Evolutionary conservation across 2,113 vertebrate genomes (phyloP).

Genomic region (Phrynosoma platyrhinos): DNA sequence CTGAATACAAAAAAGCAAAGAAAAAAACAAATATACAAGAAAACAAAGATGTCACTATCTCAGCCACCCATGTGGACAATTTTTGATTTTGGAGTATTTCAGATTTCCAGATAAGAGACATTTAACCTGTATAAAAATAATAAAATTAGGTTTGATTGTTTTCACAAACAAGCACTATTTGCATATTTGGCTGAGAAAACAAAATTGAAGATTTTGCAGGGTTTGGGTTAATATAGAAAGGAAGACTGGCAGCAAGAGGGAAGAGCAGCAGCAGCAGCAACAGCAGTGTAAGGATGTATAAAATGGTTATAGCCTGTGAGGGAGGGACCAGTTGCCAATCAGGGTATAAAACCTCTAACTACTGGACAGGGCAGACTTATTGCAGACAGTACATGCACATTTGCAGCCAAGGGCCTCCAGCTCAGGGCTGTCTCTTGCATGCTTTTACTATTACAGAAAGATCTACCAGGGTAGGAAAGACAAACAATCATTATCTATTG

Average conservation of each 20-base stretch:
- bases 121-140: background rate
- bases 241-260: background rate
- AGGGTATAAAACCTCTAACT: background rate
- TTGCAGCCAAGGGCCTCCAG: background rate
- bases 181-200: background rate
- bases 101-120: too few relatives aligned
- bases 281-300: too few relatives aligned
- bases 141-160: background rate
- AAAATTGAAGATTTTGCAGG: background rate
- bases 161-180: background rate
- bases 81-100: too few relatives aligned
- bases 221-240: background rate
- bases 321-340: background rate
- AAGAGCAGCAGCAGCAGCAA: background rate
- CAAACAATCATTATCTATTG: too few relatives aligned
- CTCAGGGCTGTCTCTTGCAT: too few relatives aligned
- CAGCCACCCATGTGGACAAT: too few relatives aligned
- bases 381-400: background rate
- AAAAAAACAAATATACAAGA: too few relatives aligned
- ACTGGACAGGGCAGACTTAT: background rate
- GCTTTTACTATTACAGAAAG: too few relatives aligned
- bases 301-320: too few relatives aligned
- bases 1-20: too few relatives aligned
- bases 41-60: too few relatives aligned
- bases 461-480: too few relatives aligned